These are phyloP conservation scores for Drosophila nebulosa DNA, from an alignment of 1,140 invertebrate genomes.

Conservation along the genomic window DNA sequence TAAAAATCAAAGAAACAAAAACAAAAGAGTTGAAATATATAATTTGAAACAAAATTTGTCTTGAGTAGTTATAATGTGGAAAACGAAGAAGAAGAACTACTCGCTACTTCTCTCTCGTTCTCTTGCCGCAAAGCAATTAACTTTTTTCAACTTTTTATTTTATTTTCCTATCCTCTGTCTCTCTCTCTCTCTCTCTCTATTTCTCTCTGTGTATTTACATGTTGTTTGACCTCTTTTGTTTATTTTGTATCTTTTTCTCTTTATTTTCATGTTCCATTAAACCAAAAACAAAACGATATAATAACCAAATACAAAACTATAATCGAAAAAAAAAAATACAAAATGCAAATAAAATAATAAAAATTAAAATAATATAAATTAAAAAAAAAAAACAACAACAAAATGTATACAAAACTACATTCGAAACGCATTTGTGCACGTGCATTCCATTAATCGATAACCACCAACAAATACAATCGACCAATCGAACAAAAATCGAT, in stretches of 20 bases:
- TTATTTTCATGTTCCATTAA: conserved; percentile 80
- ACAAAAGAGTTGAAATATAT: conserved; percentile 42
- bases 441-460: conserved; percentile 53
- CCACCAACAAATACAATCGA: conserved; percentile 17
- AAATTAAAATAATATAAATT: conserved; percentile 29
- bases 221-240: conserved; percentile 75
- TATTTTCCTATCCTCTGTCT: conserved; percentile 58
- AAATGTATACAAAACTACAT: conserved; percentile 80
- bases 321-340: not conserved
- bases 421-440: conserved; percentile 67
- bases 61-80: too few relatives aligned
- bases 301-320: conserved; percentile 35
- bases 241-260: conserved; percentile 80
- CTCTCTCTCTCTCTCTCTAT: too few relatives aligned
- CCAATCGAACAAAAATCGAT: conserved; percentile 35
- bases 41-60: too few relatives aligned
- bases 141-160: conserved; percentile 35
- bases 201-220: too few relatives aligned
- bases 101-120: not conserved
- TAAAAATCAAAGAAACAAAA: conserved; percentile 48
- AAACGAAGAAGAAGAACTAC: not conserved
- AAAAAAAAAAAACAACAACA: conserved; percentile 33
- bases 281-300: conserved; percentile 26
- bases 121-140: too few relatives aligned
- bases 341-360: conserved; percentile 18